Evolutionary conservation across 2,888 invertebrate genomes (phyloP), one percentile per base, ranked within the genome.

Genomic region (Tachystola acroxantha): DNA sequence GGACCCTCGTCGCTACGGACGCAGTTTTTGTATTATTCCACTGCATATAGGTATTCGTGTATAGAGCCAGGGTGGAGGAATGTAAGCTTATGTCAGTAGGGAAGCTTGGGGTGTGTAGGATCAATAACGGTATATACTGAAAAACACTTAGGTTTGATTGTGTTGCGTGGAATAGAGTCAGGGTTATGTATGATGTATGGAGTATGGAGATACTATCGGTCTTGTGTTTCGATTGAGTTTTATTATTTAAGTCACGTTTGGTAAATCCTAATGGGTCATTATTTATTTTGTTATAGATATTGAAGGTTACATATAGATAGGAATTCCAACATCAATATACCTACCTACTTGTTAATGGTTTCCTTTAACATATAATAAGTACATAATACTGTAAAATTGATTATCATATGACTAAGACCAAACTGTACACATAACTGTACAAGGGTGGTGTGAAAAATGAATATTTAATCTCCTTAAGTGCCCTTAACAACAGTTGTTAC

Each of bases 1-100:
- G 81, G 72, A 71, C 80, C 78, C 80, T 79, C 71, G 71, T 71
- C 72, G 71, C 70, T 68, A 65, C 68, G 61, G 73, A 70, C 73
- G 69, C 66, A 65, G 64, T 73, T 73, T 68, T 77, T 74, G 65
- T 71, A 70, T 67, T 70, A 71, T 64, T 70, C 68, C 63, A 66
- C 60, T 70, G 59, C 64, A 57, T 59, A 53, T 60, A 60, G 56
- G 53, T 60, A 52, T 50, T 40, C 55, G 52, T 37, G 43, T 48
- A 45, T 53, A 42, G 40, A 44, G 46, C 34, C 39, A 54, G 61
- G 58, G 64, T 62, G 57, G 43, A 43, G 57, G 55, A 58, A 67
- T 66, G 64, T 57, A 57, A 62, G 57, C 63, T 64, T 61, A 59
- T 65, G 68, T 75, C 67, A 73, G 64, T 62, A 58, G 67, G 64